Base-by-base conservation (phyloP, 2,888 invertebrate species). In the Lottia gigantea region DNA sequence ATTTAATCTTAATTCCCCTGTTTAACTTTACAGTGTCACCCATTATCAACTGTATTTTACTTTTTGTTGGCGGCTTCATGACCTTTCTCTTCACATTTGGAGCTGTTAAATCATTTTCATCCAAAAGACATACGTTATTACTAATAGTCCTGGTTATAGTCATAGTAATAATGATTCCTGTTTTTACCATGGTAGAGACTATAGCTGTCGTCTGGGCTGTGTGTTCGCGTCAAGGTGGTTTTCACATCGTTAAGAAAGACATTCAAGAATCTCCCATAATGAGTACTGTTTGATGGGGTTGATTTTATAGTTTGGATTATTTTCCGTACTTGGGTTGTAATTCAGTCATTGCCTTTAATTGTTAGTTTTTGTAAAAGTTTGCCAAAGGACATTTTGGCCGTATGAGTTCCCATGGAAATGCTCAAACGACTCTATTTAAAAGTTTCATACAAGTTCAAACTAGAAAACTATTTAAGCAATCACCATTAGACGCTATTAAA, bases 1-100 rank as follows among this genome's bases (percentile, higher is more conserved):
- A 78, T 64, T 71, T 81, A 14, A 71, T 80, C 11, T 67, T 83
- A 11, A 75, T 78, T 40, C 75, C 80, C 15, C 66, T 82, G n/a
- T 80, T 62, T 71, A 82, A 82, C 0, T 55, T 83, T 6, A 82
- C 83, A 1, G 72, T 82, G 76, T 78, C 75, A 68, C 73, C 71
- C 3, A 46, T 68, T 23, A 68, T 79, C 8, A 78, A 80, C 62
- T 55, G 77, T 49, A 64, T 80, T 14, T 79, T 74, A 66, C 80
- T 76, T 11, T 82, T 78, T 64, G 77, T 80, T 71, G 78, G 78
- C 1, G 80, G 80, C 25, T 76, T 79, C 0, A 78, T 82, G 76
- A 25, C 77, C 16, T 84, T 82, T 70, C 71, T 84, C 3, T 83
- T 78, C 64, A 76, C 82, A 25, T 79, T 83, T 70, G 83, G 83